phyloP scores from a whole-genome alignment of 2,888 invertebrate genomes.

The Eurois occulta region DNA sequence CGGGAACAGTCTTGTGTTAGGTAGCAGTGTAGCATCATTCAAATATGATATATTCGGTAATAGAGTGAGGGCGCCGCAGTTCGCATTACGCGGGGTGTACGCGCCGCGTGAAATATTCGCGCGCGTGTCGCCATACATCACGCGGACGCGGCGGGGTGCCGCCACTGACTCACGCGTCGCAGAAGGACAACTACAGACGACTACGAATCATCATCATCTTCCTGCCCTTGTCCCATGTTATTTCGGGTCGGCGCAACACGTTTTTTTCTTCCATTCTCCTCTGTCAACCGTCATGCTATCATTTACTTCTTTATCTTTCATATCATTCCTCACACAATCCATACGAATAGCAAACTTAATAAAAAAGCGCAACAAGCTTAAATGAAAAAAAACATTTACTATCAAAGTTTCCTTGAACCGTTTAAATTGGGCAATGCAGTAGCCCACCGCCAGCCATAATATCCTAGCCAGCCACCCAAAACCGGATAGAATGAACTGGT shows the following conservation, averaged over 20 bases:
- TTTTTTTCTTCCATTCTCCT: too few relatives aligned
- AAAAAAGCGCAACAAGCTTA: background rate
- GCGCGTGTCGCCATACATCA: constrained; percentile 53
- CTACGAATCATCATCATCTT: too few relatives aligned
- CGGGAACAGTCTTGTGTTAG: background rate
- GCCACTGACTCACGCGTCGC: background rate
- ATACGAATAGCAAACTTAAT: background rate
- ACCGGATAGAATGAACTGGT: background rate
- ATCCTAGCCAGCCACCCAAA: background rate
- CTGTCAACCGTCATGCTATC: too few relatives aligned
- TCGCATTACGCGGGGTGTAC: constrained; percentile 22
- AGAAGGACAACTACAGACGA: background rate
- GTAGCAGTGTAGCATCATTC: background rate
- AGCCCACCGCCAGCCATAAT: background rate
- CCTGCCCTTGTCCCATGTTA: too few relatives aligned
- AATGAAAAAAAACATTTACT: background rate
- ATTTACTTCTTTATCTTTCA: too few relatives aligned
- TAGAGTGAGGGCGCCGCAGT: constrained; percentile 28
- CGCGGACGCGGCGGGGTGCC: constrained; percentile 30
- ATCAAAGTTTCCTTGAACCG: background rate
- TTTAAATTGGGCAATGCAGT: background rate
- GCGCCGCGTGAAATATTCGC: constrained; percentile 49
- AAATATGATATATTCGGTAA: constrained; percentile 28
- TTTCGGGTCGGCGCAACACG: too few relatives aligned
- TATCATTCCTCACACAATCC: too few relatives aligned